Percentiles rank a stretch among this genome's conserved stretches.
Evolutionary conservation across 2,888 invertebrate genomes (phyloP).

Genomic region (Heliconius charithonia): DNA sequence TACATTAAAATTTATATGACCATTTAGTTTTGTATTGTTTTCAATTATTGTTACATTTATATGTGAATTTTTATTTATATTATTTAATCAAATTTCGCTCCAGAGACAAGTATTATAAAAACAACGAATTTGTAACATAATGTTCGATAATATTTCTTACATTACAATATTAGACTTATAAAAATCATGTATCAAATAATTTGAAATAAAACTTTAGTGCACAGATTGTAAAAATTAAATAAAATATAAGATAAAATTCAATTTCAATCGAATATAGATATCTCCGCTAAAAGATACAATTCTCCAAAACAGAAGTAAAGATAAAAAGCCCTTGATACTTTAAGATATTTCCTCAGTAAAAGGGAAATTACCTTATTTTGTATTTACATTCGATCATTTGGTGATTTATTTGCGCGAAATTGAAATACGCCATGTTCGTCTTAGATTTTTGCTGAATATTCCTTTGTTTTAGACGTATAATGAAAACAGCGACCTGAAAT

Average conservation of each 20-base stretch:
- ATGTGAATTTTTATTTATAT: neutral
- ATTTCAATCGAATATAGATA: too few species aligned
- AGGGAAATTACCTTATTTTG: neutral
- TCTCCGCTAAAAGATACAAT: neutral
- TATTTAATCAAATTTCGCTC: neutral
- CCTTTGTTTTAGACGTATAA: slow-evolving; percentile 42
- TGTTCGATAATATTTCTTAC: too few species aligned
- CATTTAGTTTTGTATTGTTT: slow-evolving; percentile 1
- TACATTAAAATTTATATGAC: neutral
- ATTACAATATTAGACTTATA: too few species aligned
- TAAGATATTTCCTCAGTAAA: neutral
- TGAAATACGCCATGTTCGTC: slow-evolving; percentile 1
- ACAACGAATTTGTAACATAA: neutral
- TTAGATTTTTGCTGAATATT: slow-evolving; percentile 27
- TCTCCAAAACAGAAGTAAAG: neutral
- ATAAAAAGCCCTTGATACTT: neutral
- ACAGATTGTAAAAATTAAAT: too few species aligned
- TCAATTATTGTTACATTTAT: neutral
- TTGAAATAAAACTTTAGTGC: too few species aligned
- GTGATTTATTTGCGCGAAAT: neutral
- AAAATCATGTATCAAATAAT: too few species aligned
- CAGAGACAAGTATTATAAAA: neutral
- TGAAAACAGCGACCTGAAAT: slow-evolving; percentile 49
- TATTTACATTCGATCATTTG: slow-evolving; percentile 1
- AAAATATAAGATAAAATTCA: too few species aligned